phyloP scores from a whole-genome alignment of 2,113 vertebrate species.

The Nerophis lumbriciformis region DNA sequence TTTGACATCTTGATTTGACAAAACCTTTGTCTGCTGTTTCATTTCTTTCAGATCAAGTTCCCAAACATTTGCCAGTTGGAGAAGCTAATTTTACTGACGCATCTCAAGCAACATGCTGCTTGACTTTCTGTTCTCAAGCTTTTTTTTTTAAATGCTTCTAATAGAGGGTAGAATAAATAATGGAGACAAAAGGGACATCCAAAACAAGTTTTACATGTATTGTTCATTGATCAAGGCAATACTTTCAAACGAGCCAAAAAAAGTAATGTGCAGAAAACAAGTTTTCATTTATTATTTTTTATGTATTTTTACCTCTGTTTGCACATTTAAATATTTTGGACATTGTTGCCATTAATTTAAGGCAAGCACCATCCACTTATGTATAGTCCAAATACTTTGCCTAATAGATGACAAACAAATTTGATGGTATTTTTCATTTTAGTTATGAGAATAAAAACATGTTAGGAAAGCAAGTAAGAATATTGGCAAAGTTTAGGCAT shows the following conservation, averaged over 20 bases:
- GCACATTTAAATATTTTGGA: no score
- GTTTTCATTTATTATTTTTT: no score
- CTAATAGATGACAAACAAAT: no score
- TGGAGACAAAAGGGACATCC: background rate
- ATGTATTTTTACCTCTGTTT: no score
- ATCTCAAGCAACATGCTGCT: conserved; percentile 10
- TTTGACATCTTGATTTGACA: conserved; percentile 2
- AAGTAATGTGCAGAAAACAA: no score
- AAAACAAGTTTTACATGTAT: background rate
- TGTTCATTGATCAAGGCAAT: background rate
- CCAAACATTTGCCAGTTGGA: conserved; percentile 71
- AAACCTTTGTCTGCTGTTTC: conserved; percentile 34
- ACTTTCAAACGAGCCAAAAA: no score
- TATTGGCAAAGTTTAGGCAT: no score
- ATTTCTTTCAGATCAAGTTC: conserved; percentile 58
- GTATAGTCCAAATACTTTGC: no score
- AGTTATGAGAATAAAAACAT: no score
- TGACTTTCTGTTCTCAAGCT: conserved; percentile 41
- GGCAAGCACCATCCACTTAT: background rate
- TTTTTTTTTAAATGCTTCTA: background rate
- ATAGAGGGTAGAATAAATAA: background rate
- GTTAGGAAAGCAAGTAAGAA: no score
- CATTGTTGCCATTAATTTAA: background rate
- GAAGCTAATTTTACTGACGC: conserved; percentile 61
- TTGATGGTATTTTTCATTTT: no score